Evolutionary conservation across 1,140 invertebrate species (phyloP).

Genomic region (Araneus ventricosus): DNA sequence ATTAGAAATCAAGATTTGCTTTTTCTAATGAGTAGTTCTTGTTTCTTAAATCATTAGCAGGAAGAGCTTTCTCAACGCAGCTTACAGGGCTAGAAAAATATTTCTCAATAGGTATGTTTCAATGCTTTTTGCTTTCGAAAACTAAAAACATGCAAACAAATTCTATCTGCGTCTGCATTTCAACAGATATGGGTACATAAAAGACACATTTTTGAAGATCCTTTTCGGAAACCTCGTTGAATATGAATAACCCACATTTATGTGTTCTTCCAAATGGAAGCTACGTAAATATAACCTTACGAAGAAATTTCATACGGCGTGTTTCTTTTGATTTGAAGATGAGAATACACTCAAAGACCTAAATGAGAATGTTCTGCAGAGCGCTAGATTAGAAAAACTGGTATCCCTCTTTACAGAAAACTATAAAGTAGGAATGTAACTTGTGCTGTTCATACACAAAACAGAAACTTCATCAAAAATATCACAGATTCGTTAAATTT

Average conservation of each 20-base stretch:
- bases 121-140: background rate
- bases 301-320: background rate
- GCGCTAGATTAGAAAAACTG: background rate
- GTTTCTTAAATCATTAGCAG: background rate
- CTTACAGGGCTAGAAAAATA: too few relatives aligned
- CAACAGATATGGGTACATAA: background rate
- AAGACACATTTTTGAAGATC: background rate
- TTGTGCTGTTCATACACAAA: background rate
- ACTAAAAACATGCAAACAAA: background rate
- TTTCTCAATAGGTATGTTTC: too few relatives aligned
- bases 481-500: background rate
- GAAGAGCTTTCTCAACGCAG: background rate
- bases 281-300: background rate
- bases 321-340: background rate
- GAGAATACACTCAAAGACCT: background rate
- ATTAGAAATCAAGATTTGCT: too few relatives aligned
- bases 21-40: too few relatives aligned
- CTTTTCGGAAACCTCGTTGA: background rate
- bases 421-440: background rate
- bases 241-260: background rate
- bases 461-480: background rate
- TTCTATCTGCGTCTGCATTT: background rate
- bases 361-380: slow-evolving; percentile 26
- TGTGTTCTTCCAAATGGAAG: background rate
- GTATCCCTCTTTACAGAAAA: too few relatives aligned